A percentile compares a stretch with the other conserved stretches of the same genome.
These are phyloP conservation scores for Drosophila serrata DNA, from an alignment of 1,140 invertebrate species.

Conservation along the genomic window DNA sequence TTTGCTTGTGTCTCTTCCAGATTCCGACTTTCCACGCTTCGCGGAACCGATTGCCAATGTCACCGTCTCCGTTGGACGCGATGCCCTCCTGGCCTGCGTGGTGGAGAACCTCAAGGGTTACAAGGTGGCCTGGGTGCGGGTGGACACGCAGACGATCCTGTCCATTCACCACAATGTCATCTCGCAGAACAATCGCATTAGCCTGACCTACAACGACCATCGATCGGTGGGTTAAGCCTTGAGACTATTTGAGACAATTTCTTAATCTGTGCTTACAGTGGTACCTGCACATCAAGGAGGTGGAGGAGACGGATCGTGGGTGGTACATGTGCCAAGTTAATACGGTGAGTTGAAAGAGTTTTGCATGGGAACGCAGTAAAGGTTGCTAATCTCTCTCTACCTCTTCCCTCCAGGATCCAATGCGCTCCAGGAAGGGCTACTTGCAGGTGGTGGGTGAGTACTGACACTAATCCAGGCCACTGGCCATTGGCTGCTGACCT, in stretches of 20 bases:
- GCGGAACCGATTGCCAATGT: constrained; percentile 96
- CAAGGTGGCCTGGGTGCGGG: constrained; percentile 96
- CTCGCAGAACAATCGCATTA: constrained; percentile 94
- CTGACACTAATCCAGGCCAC: constrained; percentile 1
- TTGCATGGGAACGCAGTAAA: not conserved
- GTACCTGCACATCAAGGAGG: constrained; percentile 94
- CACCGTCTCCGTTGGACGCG: constrained; percentile 95
- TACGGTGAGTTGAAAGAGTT: constrained; percentile 76
- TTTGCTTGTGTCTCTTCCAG: constrained; percentile 71
- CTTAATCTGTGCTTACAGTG: constrained; percentile 85
- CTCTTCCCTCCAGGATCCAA: constrained; percentile 88
- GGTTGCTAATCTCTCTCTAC: constrained; percentile 10
- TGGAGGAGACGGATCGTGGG: constrained; percentile 92
- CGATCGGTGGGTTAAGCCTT: constrained; percentile 86
- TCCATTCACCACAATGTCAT: constrained; percentile 96
- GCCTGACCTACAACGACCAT: constrained; percentile 94
- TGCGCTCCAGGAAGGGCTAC: constrained; percentile 93
- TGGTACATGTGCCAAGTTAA: constrained; percentile 87
- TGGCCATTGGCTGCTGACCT: constrained; percentile 32
- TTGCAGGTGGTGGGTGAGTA: constrained; percentile 94
- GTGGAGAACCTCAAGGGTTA: constrained; percentile 95
- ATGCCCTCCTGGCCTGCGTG: constrained; percentile 96
- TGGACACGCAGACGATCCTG: constrained; percentile 96
- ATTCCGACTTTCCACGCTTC: constrained; percentile 91
- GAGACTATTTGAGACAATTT: not conserved